Evolutionary conservation across 2,888 invertebrate genomes (phyloP).

Genomic region (Drosophila birchii): DNA sequence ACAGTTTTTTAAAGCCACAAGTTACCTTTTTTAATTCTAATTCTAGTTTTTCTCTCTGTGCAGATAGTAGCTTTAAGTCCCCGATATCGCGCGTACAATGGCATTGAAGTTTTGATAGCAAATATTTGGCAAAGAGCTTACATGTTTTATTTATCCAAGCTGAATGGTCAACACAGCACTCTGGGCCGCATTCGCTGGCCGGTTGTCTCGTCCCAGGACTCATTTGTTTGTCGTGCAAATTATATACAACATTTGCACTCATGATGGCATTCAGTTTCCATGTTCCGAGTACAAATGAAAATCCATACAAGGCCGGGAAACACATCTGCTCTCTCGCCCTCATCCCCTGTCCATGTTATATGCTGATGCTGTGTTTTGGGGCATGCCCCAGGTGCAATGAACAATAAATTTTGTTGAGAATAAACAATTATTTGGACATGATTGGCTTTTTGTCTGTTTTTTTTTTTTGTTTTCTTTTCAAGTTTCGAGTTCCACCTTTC

Average conservation of each 20-base stretch:
- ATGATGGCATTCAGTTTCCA: slow-evolving; percentile 46
- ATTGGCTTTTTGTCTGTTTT: slow-evolving; percentile 34
- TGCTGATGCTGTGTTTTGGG: slow-evolving; percentile 29
- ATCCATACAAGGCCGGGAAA: slow-evolving; percentile 19
- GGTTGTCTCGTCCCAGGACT: not conserved
- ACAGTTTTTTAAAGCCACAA: too few relatives aligned
- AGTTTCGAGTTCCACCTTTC: slow-evolving; percentile 1
- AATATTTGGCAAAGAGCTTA: slow-evolving; percentile 75
- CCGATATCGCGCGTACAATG: slow-evolving; percentile 45
- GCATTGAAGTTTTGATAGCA: slow-evolving; percentile 62
- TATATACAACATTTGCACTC: slow-evolving; percentile 62
- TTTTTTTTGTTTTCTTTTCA: not conserved
- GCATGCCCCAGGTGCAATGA: slow-evolving; percentile 67
- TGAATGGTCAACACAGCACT: slow-evolving; percentile 71
- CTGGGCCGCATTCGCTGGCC: slow-evolving; percentile 2
- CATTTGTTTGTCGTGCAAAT: slow-evolving; percentile 71
- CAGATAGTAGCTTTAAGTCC: slow-evolving; percentile 55
- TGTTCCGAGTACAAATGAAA: slow-evolving; percentile 54
- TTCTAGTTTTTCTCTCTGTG: not conserved
- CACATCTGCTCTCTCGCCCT: slow-evolving; percentile 13
- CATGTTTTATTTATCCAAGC: slow-evolving; percentile 77
- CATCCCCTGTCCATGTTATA: not conserved
- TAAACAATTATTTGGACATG: slow-evolving; percentile 68
- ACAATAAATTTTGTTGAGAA: slow-evolving; percentile 73
- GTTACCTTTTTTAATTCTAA: too few relatives aligned